Evolutionary conservation across 2,797 vertebrate genomes (phyloP).

Genomic region (Botia kubotai): DNA sequence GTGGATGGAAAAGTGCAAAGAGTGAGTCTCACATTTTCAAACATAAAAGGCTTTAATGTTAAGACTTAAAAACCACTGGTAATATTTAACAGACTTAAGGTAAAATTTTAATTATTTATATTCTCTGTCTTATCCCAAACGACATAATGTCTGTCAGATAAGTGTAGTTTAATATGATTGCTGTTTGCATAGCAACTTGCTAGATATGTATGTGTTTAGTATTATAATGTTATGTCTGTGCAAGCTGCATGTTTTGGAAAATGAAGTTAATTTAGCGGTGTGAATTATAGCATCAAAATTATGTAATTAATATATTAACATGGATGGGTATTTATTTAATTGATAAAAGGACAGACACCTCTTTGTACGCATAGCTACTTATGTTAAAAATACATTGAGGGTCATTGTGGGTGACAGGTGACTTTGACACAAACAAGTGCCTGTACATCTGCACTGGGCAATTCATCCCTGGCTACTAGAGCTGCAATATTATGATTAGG

Average conservation of each 20-base stretch:
- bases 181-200: no score
- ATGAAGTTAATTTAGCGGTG: neutral
- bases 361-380: neutral
- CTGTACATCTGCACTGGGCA: constrained; percentile 52
- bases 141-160: neutral
- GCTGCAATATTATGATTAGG: neutral
- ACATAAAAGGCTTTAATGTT: neutral
- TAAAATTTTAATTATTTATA: no score
- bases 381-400: constrained; percentile 41
- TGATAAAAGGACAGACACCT: neutral
- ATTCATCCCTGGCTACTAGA: neutral
- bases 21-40: constrained; percentile 69
- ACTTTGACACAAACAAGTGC: constrained; percentile 46
- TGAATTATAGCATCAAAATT: neutral
- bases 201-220: neutral
- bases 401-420: constrained; percentile 53
- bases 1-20: constrained; percentile 86
- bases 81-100: no score
- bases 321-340: neutral
- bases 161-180: no score
- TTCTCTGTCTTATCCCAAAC: neutral
- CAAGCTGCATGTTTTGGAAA: neutral
- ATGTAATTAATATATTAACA: neutral
- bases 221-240: neutral
- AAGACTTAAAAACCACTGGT: neutral